These are phyloP conservation scores for Drosophila formosana DNA, from an alignment of 2,888 invertebrate genomes.

Conservation along the genomic window DNA sequence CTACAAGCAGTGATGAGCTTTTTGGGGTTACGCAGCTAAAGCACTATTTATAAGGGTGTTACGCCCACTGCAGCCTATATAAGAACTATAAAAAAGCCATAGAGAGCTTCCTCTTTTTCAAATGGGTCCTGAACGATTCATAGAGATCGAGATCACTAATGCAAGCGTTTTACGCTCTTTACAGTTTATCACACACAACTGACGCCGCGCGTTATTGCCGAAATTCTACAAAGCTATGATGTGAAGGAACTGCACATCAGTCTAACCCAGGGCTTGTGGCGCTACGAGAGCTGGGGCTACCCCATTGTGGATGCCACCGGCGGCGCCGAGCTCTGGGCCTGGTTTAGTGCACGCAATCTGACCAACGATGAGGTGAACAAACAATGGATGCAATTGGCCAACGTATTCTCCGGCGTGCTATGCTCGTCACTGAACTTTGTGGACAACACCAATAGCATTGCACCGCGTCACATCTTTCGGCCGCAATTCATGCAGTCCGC, in stretches of 20 bases:
- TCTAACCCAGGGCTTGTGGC: conserved; percentile 97
- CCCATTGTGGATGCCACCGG: conserved; percentile 95
- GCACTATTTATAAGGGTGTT: too few species aligned
- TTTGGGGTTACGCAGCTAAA: too few species aligned
- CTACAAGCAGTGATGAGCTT: too few species aligned
- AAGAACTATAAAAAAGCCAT: too few species aligned
- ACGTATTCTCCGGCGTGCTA: conserved; percentile 96
- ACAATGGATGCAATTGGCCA: conserved; percentile 95
- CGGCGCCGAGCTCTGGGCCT: conserved; percentile 97
- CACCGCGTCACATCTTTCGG: conserved; percentile 93
- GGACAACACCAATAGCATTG: conserved; percentile 92
- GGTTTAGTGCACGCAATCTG: conserved; percentile 90
- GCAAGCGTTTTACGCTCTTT: neutral
- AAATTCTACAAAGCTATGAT: conserved; percentile 93
- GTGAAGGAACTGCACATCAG: conserved; percentile 96
- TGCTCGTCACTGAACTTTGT: conserved; percentile 99
- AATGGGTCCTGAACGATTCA: too few species aligned
- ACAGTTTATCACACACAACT: conserved; percentile 93
- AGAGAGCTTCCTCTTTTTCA: too few species aligned
- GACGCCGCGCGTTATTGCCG: conserved; percentile 95
- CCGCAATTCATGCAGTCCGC: conserved; percentile 86
- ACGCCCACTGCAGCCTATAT: too few species aligned
- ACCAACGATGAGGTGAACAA: conserved; percentile 87
- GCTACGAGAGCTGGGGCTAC: conserved; percentile 97
- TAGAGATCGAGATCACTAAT: too few species aligned